Base-by-base conservation (phyloP, 2,113 vertebrate species). In the Tauraco erythrolophus region DNA sequence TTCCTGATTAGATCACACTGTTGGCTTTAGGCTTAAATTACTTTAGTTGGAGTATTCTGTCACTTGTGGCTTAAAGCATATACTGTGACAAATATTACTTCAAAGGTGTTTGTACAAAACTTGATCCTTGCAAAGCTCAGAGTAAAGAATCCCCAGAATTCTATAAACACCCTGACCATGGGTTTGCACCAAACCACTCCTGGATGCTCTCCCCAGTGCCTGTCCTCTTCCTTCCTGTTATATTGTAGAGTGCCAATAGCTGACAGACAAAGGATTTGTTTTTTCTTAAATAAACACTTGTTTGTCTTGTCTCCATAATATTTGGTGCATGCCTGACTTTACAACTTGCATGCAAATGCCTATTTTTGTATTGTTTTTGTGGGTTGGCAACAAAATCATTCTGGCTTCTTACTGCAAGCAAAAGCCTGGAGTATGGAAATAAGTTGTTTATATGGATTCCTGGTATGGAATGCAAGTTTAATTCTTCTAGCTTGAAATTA, bases 251-350 rank as follows among this genome's bases (percentile, higher is more conserved):
- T 70, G 76, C 25, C 74, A 53, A 2, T 13, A 61, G 45, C 30
- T 72, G 69, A 56, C 46, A 68, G 53, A 43, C 45, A 96, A 78
- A 84, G 66, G 35, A 79, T 79, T 94, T 91, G 60, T 51, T 92
- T 97, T 71, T 89, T 78, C 78, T 92, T 74, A 84, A 86, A 64
- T 89, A n/a, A n/a, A 64, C 69, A 68, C 77, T 96, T 95, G 84
- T 94, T 96, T 96, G 54, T 89, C 88, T 87, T 89, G n/a, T 87
- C 39, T 95, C 51, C n/a, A 30, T 94, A 92, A 94, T 76, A 50
- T 71, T 87, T 87, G 84, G 53, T 94, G 28, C 60, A 24, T 82
- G 89, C 45, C 54, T 92, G 61, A 57, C 53, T 92, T 51, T 3
- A 87, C 61, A 89, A 60, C 48, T 94, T 89, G 77, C 53, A 89